Conservation (phyloP, 1,140 invertebrate species). For the Bombus confusus region DNA sequence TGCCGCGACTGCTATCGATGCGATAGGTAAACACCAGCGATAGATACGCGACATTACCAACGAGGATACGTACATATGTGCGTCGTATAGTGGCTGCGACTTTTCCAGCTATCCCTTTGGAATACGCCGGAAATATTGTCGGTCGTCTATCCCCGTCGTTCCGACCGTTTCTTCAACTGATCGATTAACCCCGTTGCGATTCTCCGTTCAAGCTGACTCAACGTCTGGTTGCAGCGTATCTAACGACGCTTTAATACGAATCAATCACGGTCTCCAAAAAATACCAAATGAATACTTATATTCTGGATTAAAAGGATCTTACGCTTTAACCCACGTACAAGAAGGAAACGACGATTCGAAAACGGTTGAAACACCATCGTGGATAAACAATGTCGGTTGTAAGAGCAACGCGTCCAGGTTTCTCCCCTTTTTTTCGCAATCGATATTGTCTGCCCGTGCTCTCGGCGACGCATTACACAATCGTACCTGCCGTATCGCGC, state of each 20-base stretch:
- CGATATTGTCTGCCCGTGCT: background rate
- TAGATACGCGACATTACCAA: conserved; percentile 62
- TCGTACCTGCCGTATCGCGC: background rate
- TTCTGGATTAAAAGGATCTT: background rate
- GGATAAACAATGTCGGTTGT: background rate
- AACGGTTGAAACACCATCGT: background rate
- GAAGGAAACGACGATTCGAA: background rate
- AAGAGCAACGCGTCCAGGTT: background rate
- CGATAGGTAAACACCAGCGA: conserved; percentile 65
- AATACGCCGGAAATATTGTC: conserved; percentile 51
- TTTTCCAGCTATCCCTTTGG: conserved; percentile 32
- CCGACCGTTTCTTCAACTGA: background rate
- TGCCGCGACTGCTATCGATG: conserved; percentile 56
- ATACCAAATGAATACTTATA: background rate
- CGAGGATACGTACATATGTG: conserved; percentile 38
- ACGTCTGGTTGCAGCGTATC: background rate
- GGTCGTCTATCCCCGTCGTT: background rate
- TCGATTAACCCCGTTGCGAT: conserved; percentile 2
- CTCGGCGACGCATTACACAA: background rate
- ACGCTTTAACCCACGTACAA: background rate
- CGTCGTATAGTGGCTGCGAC: background rate
- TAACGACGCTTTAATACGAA: background rate
- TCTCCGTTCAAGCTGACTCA: background rate
- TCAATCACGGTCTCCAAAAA: background rate
- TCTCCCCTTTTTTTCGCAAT: background rate